Percentiles rank a stretch among this genome's conserved stretches.
Evolutionary conservation across 1,140 invertebrate species (phyloP).

Genomic region (Procambarus clarkii): DNA sequence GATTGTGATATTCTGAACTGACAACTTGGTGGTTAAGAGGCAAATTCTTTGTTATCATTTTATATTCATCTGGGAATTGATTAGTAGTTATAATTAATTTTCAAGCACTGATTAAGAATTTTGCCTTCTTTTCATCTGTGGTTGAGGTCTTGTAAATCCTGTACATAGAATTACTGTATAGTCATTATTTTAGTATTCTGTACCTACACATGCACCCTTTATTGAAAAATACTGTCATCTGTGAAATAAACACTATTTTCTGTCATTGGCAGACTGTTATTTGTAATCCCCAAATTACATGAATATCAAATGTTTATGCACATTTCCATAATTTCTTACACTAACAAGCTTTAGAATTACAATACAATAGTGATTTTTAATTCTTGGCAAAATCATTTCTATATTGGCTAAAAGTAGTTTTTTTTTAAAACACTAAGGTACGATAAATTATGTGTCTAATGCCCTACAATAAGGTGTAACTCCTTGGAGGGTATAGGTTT

Average conservation of each 20-base stretch:
- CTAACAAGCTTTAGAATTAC: no score
- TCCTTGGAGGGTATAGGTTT: no score
- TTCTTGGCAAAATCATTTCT: no score
- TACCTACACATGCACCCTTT: slow-evolving; percentile 64
- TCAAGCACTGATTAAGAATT: slow-evolving; percentile 50
- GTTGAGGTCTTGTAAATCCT: slow-evolving; percentile 69
- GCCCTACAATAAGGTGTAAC: no score
- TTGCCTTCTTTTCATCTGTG: slow-evolving; percentile 45
- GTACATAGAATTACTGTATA: slow-evolving; percentile 65
- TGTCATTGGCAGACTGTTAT: slow-evolving; percentile 20
- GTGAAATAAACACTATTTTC: slow-evolving; percentile 65
- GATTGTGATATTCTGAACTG: slow-evolving; percentile 48
- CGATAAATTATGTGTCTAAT: no score
- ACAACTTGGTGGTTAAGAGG: slow-evolving; percentile 35
- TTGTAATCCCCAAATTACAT: neutral
- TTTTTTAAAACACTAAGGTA: no score
- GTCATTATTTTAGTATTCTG: slow-evolving; percentile 69
- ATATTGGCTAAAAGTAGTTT: no score
- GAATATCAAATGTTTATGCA: neutral
- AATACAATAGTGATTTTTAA: no score
- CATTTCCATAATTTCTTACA: no score
- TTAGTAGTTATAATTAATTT: slow-evolving; percentile 18
- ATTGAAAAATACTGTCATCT: slow-evolving; percentile 47
- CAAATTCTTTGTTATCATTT: slow-evolving; percentile 10
- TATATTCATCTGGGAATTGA: slow-evolving; percentile 3